Evolutionary conservation across 2,888 invertebrate genomes (phyloP).

Genomic region (Macrosiphum euphorbiae): DNA sequence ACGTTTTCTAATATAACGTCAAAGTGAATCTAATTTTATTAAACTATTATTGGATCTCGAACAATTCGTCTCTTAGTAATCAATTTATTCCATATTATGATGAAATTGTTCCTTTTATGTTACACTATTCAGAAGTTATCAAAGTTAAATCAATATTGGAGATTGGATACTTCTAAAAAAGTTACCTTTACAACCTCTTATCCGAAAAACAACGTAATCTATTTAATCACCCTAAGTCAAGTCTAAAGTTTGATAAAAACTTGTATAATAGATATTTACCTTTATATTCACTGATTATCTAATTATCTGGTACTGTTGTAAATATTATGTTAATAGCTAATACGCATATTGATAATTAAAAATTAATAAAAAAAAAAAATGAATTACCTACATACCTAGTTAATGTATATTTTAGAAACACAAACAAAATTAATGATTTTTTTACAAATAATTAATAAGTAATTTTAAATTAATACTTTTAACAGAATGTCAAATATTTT

Average conservation of each 20-base stretch:
- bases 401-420: too few species aligned
- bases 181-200: background rate
- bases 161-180: background rate
- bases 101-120: background rate
- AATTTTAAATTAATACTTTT: too few species aligned
- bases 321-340: background rate
- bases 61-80: background rate
- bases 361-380: too few species aligned
- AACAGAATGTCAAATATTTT: too few species aligned
- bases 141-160: background rate
- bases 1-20: background rate
- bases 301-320: background rate
- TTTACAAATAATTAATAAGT: too few species aligned
- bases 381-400: too few species aligned
- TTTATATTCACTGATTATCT: background rate
- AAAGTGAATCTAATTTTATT: background rate
- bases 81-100: background rate
- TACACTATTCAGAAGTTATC: background rate
- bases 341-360: background rate
- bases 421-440: too few species aligned
- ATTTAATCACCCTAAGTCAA: background rate
- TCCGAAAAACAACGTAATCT: background rate
- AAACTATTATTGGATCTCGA: background rate
- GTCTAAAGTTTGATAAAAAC: background rate
- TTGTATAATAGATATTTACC: background rate